These are phyloP conservation scores for Meliscaeva auricollis DNA, from an alignment of 2,888 invertebrate genomes.

Conservation along the genomic window DNA sequence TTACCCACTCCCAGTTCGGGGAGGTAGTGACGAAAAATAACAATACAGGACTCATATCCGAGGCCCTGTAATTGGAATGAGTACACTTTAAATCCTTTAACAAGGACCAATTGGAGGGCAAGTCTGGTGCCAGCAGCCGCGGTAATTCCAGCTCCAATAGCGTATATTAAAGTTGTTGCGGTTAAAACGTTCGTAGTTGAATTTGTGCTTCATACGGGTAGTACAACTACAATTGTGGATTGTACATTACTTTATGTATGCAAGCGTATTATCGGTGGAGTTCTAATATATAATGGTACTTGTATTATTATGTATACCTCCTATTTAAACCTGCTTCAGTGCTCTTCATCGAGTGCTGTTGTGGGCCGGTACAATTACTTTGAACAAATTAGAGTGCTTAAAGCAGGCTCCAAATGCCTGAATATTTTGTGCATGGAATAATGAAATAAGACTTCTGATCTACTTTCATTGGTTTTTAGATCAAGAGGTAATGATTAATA, in stretches of 20 bases:
- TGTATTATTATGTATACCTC: slow-evolving; percentile 17
- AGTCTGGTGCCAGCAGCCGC: slow-evolving; percentile 75
- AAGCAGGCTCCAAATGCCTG: slow-evolving; percentile 43
- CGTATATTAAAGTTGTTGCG: slow-evolving; percentile 90
- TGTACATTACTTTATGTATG: slow-evolving; percentile 64
- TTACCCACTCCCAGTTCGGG: slow-evolving; percentile 52
- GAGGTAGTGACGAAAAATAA: too few species aligned
- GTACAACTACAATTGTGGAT: slow-evolving; percentile 55
- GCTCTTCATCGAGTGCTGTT: slow-evolving; percentile 4
- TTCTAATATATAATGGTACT: slow-evolving; percentile 21
- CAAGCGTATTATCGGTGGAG: slow-evolving; percentile 58
- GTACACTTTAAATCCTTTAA: too few species aligned
- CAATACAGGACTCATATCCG: too few species aligned
- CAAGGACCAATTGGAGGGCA: slow-evolving; percentile 20
- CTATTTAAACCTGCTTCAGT: slow-evolving; percentile 38
- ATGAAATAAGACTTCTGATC: slow-evolving; percentile 83
- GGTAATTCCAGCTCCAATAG: slow-evolving; percentile 54
- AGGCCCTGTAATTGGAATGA: too few species aligned
- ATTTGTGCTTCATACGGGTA: slow-evolving; percentile 48
- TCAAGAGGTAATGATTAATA: slow-evolving; percentile 3
- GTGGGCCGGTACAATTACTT: slow-evolving; percentile 21
- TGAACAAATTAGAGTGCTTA: slow-evolving; percentile 55
- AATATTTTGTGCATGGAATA: slow-evolving; percentile 76
- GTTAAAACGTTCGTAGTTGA: slow-evolving; percentile 86
- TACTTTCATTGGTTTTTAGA: neutral